Evolutionary conservation across 2,888 invertebrate species (phyloP), one percentile per base, ranked within the genome.

Genomic region (Lepidonotus clava): DNA sequence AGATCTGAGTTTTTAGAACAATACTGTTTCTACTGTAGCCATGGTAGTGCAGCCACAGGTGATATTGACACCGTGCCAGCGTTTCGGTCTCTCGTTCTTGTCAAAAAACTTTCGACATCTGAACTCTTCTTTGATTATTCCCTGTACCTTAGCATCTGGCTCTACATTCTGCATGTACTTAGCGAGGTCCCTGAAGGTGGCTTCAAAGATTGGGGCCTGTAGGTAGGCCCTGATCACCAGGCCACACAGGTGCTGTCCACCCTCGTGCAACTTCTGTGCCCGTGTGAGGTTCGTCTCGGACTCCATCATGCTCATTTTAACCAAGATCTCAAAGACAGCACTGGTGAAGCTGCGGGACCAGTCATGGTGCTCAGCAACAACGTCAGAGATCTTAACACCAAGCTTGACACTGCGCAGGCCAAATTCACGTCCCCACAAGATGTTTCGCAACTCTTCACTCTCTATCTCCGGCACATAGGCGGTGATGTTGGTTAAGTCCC

Each of bases 271-370:
- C 0, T 40, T 38, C 18, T 66, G 40, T 1, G 40, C 84, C 6
- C 56, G 66, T 4, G 36, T 41, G 18, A 36, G 4, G 24, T 41
- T 36, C 24, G 67, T 21, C 4, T 41, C 14, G 5, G 56, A 21
- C 24, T 84, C 38, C n/a, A n/a, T n/a, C 8, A 14, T 41, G 56
- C n/a, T 32, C 56, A 66, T 28, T 21, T 32, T n/a, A 5, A 40
- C 8, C 0, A 84, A 38, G 24, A 84, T 84, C 34, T 84, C 84
- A 32, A 40, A 84, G 38, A 84, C 38, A 32, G 84, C 84, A 14
- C 66, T 66, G 24, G 66, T 84, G 67, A 84, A 84, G 38, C 40
- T 67, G 21, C 66, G 61, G 0, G 84, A 84, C 61, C 61, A 66
- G 41, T 84, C 84, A 21, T 46, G n/a, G 56, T 66, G 61, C 67